Percentiles rank a stretch among this genome's conserved stretches.
These are phyloP conservation scores for Nephrotoma appendiculata DNA, from an alignment of 2,888 invertebrate species.

Conservation along the genomic window DNA sequence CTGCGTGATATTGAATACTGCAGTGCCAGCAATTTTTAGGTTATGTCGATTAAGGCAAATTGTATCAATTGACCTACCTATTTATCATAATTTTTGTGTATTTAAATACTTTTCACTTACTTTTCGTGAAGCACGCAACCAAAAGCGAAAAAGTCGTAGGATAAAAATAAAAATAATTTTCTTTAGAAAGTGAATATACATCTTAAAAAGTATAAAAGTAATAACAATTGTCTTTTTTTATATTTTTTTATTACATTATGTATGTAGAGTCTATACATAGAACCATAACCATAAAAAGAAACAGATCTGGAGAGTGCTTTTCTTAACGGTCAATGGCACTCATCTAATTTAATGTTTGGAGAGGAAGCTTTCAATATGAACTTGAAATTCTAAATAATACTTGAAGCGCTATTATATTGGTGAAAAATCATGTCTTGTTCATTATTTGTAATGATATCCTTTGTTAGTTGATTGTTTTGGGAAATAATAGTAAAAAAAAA, in stretches of 20 bases:
- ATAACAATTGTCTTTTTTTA: neutral
- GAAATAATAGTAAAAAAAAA: neutral
- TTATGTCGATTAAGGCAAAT: too few species aligned
- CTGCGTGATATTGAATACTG: neutral
- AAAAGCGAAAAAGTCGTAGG: neutral
- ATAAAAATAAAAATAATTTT: neutral
- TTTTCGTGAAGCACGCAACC: neutral
- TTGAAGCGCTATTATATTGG: neutral
- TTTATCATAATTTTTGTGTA: neutral
- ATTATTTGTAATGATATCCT: neutral
- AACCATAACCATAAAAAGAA: neutral
- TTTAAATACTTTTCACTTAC: neutral
- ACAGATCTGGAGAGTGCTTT: neutral
- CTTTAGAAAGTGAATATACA: neutral
- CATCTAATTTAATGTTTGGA: neutral
- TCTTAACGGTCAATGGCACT: neutral
- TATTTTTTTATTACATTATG: neutral
- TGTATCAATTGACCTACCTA: neutral
- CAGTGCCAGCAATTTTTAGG: too few species aligned
- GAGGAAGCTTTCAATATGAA: neutral
- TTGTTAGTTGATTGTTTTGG: neutral
- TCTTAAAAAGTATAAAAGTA: neutral
- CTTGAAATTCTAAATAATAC: neutral
- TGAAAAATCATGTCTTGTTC: neutral
- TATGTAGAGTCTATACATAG: neutral